Percentiles rank a stretch among this genome's conserved stretches.
Evolutionary conservation across 2,888 invertebrate species (phyloP).

Genomic region (Acanthosepion lycidas): DNA sequence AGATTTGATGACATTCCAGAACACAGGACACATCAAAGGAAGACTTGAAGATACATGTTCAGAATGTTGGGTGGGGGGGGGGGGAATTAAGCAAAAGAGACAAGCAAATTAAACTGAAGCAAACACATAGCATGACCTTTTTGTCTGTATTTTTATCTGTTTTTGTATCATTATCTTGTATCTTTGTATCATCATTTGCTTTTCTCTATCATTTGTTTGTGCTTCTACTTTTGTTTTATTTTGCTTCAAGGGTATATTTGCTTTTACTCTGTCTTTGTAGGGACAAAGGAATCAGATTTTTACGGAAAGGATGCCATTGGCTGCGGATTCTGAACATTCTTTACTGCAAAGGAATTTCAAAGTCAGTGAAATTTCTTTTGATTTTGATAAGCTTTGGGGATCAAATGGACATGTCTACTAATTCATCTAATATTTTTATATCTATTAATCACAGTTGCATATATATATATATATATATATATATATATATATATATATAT

Average conservation of each 20-base stretch:
- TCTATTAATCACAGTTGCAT: too few relatives aligned
- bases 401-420: neutral
- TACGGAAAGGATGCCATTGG: constrained; percentile 73
- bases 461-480: neutral
- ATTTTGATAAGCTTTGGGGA: neutral
- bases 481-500: neutral
- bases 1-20: too few relatives aligned
- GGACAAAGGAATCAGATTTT: constrained; percentile 73
- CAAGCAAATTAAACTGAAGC: neutral
- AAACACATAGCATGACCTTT: neutral
- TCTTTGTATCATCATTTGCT: neutral
- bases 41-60: too few relatives aligned
- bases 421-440: neutral
- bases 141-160: neutral
- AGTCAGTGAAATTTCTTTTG: constrained; percentile 63
- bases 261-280: constrained; percentile 58
- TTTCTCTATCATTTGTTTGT: neutral
- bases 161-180: neutral
- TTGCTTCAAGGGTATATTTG: neutral
- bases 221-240: neutral
- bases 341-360: constrained; percentile 72
- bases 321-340: constrained; percentile 67
- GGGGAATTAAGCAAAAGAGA: too few relatives aligned
- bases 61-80: too few relatives aligned
- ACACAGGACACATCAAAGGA: too few relatives aligned